Percentiles rank a stretch among this genome's conserved stretches.
Evolutionary conservation across 2,888 invertebrate genomes (phyloP).

Genomic region (Epinotia demarniana): DNA sequence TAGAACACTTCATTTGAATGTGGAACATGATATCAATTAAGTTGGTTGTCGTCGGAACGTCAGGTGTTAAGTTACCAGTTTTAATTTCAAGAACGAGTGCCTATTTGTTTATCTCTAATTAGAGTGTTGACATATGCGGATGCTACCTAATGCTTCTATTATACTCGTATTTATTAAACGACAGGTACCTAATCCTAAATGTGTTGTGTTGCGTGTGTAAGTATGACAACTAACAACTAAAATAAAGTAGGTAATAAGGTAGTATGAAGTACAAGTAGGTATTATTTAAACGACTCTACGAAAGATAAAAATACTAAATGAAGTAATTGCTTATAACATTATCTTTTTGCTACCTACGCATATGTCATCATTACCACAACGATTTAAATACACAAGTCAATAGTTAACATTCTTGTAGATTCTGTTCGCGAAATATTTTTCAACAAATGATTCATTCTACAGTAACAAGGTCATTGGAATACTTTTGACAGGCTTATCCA

Average conservation of each 20-base stretch:
- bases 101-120: conserved; percentile 34
- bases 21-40: conserved; percentile 79
- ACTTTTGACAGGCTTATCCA: conserved; percentile 17
- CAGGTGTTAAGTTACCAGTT: conserved; percentile 65
- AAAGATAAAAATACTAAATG: conserved; percentile 2
- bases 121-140: conserved; percentile 29
- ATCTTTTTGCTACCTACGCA: neutral
- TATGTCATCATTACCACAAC: neutral
- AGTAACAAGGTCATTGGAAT: conserved; percentile 18
- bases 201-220: neutral
- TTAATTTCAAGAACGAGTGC: conserved; percentile 53
- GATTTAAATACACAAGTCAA: neutral
- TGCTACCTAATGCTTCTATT: conserved; percentile 6
- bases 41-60: conserved; percentile 66
- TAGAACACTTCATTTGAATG: conserved; percentile 69
- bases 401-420: conserved; percentile 7
- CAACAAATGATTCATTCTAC: conserved; percentile 21
- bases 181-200: neutral
- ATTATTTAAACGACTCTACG: neutral
- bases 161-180: conserved; percentile 5
- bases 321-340: neutral
- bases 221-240: too few species aligned
- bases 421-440: conserved; percentile 23
- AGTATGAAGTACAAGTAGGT: neutral
- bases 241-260: too few species aligned